Percentiles rank a stretch among this genome's conserved stretches.
These are phyloP conservation scores for Megaceryle alcyon DNA, from an alignment of 2,797 vertebrate genomes.

Conservation along the genomic window DNA sequence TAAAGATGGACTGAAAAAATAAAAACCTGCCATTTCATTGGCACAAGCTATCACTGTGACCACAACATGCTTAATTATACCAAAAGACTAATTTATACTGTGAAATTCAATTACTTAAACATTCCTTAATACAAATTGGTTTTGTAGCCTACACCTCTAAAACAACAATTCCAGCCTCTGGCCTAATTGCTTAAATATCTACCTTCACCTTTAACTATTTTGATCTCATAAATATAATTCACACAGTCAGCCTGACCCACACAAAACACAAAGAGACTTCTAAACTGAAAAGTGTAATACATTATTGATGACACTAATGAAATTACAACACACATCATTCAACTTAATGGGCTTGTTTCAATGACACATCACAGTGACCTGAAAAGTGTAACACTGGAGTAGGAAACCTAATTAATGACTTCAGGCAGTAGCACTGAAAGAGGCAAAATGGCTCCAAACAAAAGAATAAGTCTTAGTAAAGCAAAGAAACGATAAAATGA, in stretches of 20 bases:
- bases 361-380: slow-evolving; percentile 59
- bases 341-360: slow-evolving; percentile 71
- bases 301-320: slow-evolving; percentile 76
- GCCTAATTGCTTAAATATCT: slow-evolving; percentile 55
- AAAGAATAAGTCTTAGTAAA: slow-evolving; percentile 29
- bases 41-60: neutral
- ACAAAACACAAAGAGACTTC: slow-evolving; percentile 49
- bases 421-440: slow-evolving; percentile 9
- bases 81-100: neutral
- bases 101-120: slow-evolving; percentile 67
- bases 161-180: slow-evolving; percentile 53
- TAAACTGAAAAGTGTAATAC: slow-evolving; percentile 58
- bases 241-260: slow-evolving; percentile 32
- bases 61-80: neutral
- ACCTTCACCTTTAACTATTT: slow-evolving; percentile 65
- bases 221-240: slow-evolving; percentile 58
- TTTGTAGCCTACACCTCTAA: slow-evolving; percentile 53
- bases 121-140: slow-evolving; percentile 65
- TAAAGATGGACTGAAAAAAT: slow-evolving; percentile 22
- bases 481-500: slow-evolving; percentile 5
- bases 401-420: slow-evolving; percentile 70
- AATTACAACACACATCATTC: slow-evolving; percentile 76
- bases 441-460: slow-evolving; percentile 43
- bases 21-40: neutral
- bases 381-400: slow-evolving; percentile 35